Conservation (phyloP, 2,888 invertebrate species). For the Tolmerus cingulatus region DNA sequence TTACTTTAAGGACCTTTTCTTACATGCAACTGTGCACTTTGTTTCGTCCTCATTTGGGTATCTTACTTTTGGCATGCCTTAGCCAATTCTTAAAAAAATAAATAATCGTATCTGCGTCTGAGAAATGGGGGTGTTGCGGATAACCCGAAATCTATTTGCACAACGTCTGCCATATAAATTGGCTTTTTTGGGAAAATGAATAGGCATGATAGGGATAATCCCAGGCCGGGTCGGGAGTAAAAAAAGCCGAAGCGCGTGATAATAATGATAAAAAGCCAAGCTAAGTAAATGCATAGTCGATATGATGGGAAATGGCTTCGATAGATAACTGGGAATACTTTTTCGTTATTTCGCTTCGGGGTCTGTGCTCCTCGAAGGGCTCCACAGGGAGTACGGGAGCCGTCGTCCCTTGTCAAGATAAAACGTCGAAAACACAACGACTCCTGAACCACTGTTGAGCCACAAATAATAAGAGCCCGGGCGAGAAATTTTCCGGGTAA, state of each 20-base stretch:
- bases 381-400: not conserved
- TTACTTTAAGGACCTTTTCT: not conserved
- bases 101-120: not conserved
- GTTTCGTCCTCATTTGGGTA: not conserved
- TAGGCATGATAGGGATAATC: not conserved
- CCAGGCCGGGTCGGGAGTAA: not conserved
- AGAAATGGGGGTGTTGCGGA: not conserved
- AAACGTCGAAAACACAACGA: not conserved
- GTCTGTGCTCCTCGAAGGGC: not conserved
- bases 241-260: not conserved
- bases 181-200: not conserved
- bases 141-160: not conserved
- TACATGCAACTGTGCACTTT: not conserved
- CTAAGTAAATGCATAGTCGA: not conserved
- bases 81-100: not conserved
- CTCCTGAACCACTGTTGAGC: not conserved
- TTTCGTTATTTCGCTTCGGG: not conserved
- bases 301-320: not conserved
- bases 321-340: not conserved
- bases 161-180: not conserved
- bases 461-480: not conserved
- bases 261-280: not conserved
- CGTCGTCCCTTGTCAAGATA: not conserved
- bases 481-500: not conserved
- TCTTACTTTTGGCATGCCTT: not conserved